Base-by-base conservation (phyloP, 2,797 vertebrate genomes). In the Sebastes wilsoni region DNA sequence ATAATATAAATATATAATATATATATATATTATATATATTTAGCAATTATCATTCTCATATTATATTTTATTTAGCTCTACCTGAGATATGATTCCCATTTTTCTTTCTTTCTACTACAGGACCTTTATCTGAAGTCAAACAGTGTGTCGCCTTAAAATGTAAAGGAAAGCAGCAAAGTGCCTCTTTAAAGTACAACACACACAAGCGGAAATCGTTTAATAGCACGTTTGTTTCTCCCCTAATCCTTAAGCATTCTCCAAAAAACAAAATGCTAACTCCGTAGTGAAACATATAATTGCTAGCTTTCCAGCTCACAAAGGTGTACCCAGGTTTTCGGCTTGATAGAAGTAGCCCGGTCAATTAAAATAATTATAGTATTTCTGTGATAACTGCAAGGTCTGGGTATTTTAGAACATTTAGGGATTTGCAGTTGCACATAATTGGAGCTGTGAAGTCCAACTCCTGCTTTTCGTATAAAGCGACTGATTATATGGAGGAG, bases 321-420 rank as follows among this genome's bases (percentile, higher is more conserved):
- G 69, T 81, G 32, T 87, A 93, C 65, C 80, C 76, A 87, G 93
- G 84, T 93, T 91, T 86, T 91, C 88, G 69, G 77, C 80, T 81
- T 80, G 88, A 90, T 90, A 91, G 89, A 94, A 89, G 87, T 89
- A 90, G 79, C 87, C 88, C 18, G 82, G 92, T 91, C 88, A 91
- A 93, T 92, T 93, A 91, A 91, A 92, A 93, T 92, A 93, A 94
- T 94, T 91, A 94, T 86, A 91, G 92, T 84, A 92, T 92, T 91
- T 85, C 86, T 93, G 90, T 94, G 87, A 93, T 92, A 94, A 92
- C 87, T 92, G 92, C 89, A 88, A 89, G 87, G 90, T 93, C 84
- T 88, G 85, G 87, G 80, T 88, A 82, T 93, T 92, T 92, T 82
- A 67, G 83, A 92, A 93, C 88, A 94, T 93, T 94, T 92, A 88